A percentile compares a stretch with the other conserved stretches of the same genome.
Evolutionary conservation across 2,888 invertebrate genomes (phyloP).

Genomic region (Colletes collaris): DNA sequence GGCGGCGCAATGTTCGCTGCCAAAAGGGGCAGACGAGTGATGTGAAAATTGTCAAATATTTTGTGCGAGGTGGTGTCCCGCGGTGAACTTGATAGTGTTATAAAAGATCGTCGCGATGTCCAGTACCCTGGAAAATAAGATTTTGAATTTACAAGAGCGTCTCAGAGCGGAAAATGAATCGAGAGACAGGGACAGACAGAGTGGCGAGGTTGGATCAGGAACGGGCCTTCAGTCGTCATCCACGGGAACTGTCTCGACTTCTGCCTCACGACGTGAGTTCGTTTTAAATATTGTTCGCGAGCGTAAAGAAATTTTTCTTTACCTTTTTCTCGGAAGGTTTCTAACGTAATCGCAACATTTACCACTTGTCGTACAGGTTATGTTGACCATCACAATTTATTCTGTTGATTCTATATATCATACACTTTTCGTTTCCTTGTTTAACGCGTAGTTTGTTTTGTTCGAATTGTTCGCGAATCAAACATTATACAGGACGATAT

Average conservation of each 20-base stretch:
- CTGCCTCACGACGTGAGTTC: constrained; percentile 84
- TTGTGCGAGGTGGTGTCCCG: constrained; percentile 65
- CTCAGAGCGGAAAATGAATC: constrained; percentile 89
- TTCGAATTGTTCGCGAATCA: constrained; percentile 1
- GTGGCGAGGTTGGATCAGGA: constrained; percentile 81
- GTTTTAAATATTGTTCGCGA: constrained; percentile 1
- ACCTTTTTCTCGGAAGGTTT: constrained; percentile 2
- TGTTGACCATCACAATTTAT: constrained; percentile 68
- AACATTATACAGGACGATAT: background rate
- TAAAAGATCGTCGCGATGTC: constrained; percentile 84
- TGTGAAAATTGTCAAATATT: constrained; percentile 79
- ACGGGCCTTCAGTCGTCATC: constrained; percentile 81
- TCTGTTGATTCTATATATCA: constrained; percentile 54
- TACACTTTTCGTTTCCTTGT: constrained; percentile 36
- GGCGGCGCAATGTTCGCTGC: constrained; percentile 75
- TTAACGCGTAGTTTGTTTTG: constrained; percentile 54
- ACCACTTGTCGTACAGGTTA: constrained; percentile 65
- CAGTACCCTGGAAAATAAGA: constrained; percentile 90
- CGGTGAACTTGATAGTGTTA: constrained; percentile 58
- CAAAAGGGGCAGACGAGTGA: constrained; percentile 78
- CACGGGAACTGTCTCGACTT: constrained; percentile 79
- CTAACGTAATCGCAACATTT: constrained; percentile 10
- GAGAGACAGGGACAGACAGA: constrained; percentile 85
- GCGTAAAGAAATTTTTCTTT: constrained; percentile 6
- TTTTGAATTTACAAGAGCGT: constrained; percentile 92